Evolutionary conservation across 2,797 vertebrate species (phyloP).

Genomic region (Acanthopagrus latus): DNA sequence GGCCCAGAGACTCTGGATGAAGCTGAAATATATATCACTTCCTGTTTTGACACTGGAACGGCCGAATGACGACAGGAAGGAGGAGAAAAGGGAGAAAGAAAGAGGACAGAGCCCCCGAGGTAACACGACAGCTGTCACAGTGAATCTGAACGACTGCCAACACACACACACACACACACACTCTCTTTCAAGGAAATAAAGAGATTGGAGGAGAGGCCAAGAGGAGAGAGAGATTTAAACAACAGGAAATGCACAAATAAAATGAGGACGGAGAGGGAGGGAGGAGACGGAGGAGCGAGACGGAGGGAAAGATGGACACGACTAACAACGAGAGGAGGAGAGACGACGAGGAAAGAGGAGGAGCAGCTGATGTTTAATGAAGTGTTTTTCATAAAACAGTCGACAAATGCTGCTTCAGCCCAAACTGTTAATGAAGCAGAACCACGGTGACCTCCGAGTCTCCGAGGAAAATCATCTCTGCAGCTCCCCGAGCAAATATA

Average conservation of each 20-base stretch:
- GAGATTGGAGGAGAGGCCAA: background rate
- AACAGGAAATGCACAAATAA: slow-evolving; percentile 27
- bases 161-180: slow-evolving; percentile 19
- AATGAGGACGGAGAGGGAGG: background rate
- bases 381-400: slow-evolving; percentile 5
- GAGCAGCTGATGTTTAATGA: background rate
- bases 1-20: background rate
- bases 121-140: slow-evolving; percentile 75
- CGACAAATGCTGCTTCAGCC: slow-evolving; percentile 7
- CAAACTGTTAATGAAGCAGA: background rate
- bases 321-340: too few species aligned
- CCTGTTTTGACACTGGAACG: slow-evolving; percentile 18
- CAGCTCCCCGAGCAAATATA: background rate
- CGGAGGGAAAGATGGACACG: background rate
- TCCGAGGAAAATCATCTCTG: background rate
- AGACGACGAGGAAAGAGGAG: background rate
- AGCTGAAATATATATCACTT: slow-evolving; percentile 12
- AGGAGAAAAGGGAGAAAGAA: slow-evolving; percentile 18
- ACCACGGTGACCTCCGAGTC: background rate
- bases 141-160: slow-evolving; percentile 47
- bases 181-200: slow-evolving; percentile 29
- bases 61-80: slow-evolving; percentile 17
- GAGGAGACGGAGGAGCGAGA: background rate
- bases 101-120: slow-evolving; percentile 63
- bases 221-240: slow-evolving; percentile 5